phyloP scores from a whole-genome alignment of 2,113 vertebrate species.

The Penelope pileata region DNA sequence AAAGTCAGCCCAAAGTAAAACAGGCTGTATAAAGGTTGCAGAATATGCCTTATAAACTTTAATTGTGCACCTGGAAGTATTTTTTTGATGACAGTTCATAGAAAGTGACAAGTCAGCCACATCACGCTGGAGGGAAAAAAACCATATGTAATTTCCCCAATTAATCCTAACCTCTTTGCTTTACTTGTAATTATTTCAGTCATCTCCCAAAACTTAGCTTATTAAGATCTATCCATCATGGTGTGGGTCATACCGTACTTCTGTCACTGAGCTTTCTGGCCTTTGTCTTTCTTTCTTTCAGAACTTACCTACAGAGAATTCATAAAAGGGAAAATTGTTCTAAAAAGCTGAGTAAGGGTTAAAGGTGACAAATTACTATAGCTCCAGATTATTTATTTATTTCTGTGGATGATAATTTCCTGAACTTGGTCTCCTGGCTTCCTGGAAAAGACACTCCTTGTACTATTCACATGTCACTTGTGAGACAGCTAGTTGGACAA shows the following conservation, averaged over 20 bases:
- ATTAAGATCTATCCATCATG: not conserved
- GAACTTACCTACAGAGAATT: not conserved
- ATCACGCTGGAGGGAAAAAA: not conserved
- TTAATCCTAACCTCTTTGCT: conserved; percentile 29
- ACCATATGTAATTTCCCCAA: not conserved
- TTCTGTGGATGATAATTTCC: not conserved
- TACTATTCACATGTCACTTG: not conserved
- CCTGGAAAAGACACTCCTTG: not conserved
- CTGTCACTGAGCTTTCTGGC: not conserved
- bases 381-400: not conserved
- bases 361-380: not conserved
- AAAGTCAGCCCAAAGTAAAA: not conserved
- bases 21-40: not conserved
- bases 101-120: not conserved
- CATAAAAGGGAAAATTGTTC: not conserved
- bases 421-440: not conserved
- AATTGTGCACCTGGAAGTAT: not conserved
- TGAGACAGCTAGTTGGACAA: not conserved
- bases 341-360: not conserved
- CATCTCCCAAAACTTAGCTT: not conserved
- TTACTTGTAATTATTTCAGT: not conserved
- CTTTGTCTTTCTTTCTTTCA: not conserved
- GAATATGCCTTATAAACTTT: not conserved
- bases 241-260: not conserved
- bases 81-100: not conserved